Evolutionary conservation across 2,797 vertebrate genomes (phyloP).

Genomic region (Dendrocincla tyrannina): DNA sequence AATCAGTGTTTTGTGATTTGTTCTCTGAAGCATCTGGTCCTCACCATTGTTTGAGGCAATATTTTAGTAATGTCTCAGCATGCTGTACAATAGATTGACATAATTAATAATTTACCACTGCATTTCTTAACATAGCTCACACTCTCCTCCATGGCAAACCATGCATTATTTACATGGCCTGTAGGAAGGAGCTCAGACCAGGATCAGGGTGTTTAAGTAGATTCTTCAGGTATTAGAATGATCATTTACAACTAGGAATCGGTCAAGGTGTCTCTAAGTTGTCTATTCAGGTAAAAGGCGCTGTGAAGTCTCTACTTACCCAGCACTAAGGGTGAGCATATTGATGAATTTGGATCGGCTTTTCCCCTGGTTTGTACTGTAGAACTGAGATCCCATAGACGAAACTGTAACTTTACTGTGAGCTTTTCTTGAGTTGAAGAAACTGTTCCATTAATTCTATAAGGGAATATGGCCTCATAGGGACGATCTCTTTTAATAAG

Average conservation of each 20-base stretch:
- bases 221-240: neutral
- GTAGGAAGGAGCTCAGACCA: neutral
- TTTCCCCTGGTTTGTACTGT: neutral
- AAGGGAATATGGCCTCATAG: neutral
- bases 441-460: neutral
- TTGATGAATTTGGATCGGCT: neutral
- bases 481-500: neutral
- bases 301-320: neutral
- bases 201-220: neutral
- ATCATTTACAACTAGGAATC: neutral
- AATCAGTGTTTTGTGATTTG: neutral
- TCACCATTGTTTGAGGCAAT: neutral
- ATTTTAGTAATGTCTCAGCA: neutral
- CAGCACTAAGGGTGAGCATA: neutral
- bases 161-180: neutral
- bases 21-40: neutral
- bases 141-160: neutral
- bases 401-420: neutral
- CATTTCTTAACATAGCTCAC: neutral
- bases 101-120: neutral
- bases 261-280: neutral
- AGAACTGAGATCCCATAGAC: neutral
- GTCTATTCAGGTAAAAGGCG: neutral
- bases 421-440: neutral
- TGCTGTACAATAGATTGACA: neutral